Percentiles rank a stretch among this genome's conserved stretches.
phyloP scores from a whole-genome alignment of 2,888 invertebrate genomes.

The Onthophagus sagittarius region DNA sequence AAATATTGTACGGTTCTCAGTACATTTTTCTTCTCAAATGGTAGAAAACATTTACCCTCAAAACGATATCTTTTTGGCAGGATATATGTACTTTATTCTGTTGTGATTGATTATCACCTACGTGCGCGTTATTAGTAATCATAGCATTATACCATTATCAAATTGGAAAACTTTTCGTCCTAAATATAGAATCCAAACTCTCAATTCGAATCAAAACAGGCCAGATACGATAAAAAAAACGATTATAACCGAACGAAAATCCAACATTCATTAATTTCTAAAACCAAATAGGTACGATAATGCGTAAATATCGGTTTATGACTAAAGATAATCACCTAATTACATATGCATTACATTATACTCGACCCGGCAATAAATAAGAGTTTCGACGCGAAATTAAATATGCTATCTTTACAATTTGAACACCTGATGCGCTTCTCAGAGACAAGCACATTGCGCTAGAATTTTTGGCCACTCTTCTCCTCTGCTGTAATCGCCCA shows the following conservation, averaged over 20 bases:
- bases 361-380: background rate
- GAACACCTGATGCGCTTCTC: background rate
- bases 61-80: too few species aligned
- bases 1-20: too few species aligned
- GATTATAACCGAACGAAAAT: background rate
- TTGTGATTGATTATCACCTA: too few species aligned
- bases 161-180: too few species aligned
- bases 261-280: background rate
- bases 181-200: too few species aligned
- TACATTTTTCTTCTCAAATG: too few species aligned
- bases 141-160: too few species aligned
- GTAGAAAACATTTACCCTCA: too few species aligned
- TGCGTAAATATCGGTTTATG: background rate
- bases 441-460: background rate
- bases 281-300: background rate
- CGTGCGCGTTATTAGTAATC: too few species aligned
- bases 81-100: too few species aligned
- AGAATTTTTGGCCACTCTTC: background rate
- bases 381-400: background rate
- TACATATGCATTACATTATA: background rate
- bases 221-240: too few species aligned
- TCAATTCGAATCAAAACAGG: too few species aligned
- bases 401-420: background rate
- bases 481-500: conserved; percentile 15
- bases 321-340: background rate